These are phyloP conservation scores for Myiagra hebetior DNA, from an alignment of 2,113 vertebrate species.

Conservation along the genomic window DNA sequence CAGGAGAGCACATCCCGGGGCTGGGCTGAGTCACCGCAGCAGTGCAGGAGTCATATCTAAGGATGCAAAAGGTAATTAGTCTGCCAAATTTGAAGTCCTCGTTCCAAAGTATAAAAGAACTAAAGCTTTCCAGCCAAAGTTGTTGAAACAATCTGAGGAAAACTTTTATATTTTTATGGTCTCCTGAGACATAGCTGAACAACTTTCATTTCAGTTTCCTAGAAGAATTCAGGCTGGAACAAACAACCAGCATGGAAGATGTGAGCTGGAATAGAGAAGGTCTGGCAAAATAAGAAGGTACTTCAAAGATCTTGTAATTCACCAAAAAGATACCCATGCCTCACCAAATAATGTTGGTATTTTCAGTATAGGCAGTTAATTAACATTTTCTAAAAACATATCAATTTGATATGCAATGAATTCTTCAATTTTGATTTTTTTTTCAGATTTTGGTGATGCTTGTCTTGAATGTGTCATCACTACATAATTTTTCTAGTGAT, in stretches of 20 bases:
- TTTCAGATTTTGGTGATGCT: background rate
- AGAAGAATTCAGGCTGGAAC: background rate
- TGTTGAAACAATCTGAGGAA: background rate
- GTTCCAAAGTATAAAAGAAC: background rate
- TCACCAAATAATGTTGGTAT: background rate
- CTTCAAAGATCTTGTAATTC: background rate
- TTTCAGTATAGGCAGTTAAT: background rate
- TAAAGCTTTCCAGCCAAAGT: background rate
- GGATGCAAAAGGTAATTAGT: background rate
- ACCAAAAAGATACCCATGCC: background rate
- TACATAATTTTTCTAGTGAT: background rate
- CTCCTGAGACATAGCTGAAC: background rate
- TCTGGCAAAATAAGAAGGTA: background rate
- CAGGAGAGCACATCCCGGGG: too few relatives aligned
- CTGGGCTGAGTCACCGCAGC: too few relatives aligned
- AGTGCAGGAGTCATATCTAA: background rate
- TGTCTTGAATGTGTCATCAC: background rate
- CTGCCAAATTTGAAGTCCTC: background rate
- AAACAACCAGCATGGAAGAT: background rate
- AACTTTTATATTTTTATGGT: background rate
- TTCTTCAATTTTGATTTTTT: background rate
- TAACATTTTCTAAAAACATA: background rate
- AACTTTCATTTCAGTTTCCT: background rate
- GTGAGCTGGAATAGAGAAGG: background rate
- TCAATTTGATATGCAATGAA: background rate